phyloP scores from a whole-genome alignment of 1,140 invertebrate genomes.

The Eumaeus atala region DNA sequence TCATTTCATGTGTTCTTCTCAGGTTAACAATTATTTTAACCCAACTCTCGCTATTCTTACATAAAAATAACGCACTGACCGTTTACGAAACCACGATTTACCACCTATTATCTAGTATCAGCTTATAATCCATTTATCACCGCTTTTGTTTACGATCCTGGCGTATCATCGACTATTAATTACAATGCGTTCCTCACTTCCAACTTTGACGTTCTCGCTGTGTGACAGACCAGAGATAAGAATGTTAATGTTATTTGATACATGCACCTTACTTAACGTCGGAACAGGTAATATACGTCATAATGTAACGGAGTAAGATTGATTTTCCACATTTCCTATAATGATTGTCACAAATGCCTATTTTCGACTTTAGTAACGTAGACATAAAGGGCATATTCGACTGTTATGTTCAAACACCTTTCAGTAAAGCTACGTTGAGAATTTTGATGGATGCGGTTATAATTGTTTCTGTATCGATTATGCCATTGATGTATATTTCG shows the following conservation, averaged over 20 bases:
- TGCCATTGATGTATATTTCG: conserved; percentile 73
- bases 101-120: conserved; percentile 67
- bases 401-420: conserved; percentile 33
- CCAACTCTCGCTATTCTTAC: too few species aligned
- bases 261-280: conserved; percentile 34
- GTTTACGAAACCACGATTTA: conserved; percentile 64
- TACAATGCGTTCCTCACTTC: conserved; percentile 70
- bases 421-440: conserved; percentile 46
- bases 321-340: conserved; percentile 24
- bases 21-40: too few species aligned
- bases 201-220: conserved; percentile 70
- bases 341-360: conserved; percentile 16
- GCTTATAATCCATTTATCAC: conserved; percentile 71
- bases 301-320: conserved; percentile 32
- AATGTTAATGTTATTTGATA: conserved; percentile 71
- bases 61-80: conserved; percentile 17
- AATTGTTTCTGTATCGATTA: conserved; percentile 75
- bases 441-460: conserved; percentile 73
- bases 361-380: conserved; percentile 30
- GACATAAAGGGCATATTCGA: conserved; percentile 31
- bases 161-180: conserved; percentile 73
- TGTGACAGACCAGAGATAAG: conserved; percentile 70
- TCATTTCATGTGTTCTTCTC: too few species aligned
- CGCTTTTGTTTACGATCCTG: conserved; percentile 70
- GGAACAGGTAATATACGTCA: conserved; percentile 29